These are phyloP conservation scores for Podarcis lilfordi DNA, from an alignment of 2,797 vertebrate genomes.

Conservation along the genomic window DNA sequence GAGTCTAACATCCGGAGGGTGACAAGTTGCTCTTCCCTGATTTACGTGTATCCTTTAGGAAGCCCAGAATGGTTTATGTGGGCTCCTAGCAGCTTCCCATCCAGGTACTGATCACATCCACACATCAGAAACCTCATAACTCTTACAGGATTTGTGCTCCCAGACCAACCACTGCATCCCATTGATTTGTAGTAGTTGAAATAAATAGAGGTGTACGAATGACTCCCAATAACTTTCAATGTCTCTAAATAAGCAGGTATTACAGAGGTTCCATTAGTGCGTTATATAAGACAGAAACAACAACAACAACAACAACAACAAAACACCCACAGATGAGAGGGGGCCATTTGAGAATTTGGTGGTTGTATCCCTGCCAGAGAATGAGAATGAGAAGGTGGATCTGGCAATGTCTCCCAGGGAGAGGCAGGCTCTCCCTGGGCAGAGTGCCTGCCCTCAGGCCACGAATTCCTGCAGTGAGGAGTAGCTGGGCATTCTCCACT, in stretches of 20 bases:
- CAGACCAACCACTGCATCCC: neutral
- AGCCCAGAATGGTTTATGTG: neutral
- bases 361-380: too few relatives aligned
- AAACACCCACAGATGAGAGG: too few relatives aligned
- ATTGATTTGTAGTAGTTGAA: neutral
- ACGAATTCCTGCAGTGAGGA: too few relatives aligned
- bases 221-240: neutral
- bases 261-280: neutral
- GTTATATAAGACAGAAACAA: neutral
- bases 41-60: neutral
- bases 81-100: neutral
- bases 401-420: too few relatives aligned
- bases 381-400: too few relatives aligned
- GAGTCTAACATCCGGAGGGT: too few relatives aligned
- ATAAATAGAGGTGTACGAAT: neutral
- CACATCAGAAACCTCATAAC: neutral
- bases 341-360: too few relatives aligned
- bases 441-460: too few relatives aligned
- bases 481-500: too few relatives aligned
- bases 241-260: neutral
- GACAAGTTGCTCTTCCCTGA: too few relatives aligned
- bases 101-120: neutral
- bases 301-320: too few relatives aligned
- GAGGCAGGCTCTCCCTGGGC: too few relatives aligned
- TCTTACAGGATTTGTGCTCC: neutral